Conservation (phyloP, 92 coral and sea anemone genomes). For the Epizoanthus stellaris region DNA sequence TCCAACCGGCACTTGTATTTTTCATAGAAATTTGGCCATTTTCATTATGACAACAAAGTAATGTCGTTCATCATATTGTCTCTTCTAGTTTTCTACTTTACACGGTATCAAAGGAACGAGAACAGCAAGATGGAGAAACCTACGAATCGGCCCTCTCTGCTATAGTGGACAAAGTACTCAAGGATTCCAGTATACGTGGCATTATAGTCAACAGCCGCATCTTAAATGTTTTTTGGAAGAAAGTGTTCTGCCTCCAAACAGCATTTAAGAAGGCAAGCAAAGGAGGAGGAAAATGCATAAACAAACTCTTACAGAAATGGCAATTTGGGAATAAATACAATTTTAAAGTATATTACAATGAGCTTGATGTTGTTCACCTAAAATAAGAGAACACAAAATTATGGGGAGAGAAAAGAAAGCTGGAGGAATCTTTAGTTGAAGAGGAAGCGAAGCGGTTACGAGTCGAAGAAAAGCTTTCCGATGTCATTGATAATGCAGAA, state of each 20-base stretch:
- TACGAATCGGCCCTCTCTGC: neutral
- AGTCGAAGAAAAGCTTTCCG: neutral
- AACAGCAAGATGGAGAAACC: neutral
- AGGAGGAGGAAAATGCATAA: conserved; percentile 6
- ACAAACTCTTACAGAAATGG: conserved; percentile 2
- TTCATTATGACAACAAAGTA: neutral
- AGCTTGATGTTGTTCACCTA: neutral
- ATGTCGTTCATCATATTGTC: neutral
- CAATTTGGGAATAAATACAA: conserved; percentile 13
- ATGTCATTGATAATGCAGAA: neutral
- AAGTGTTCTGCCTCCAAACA: neutral
- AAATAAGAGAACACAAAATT: neutral
- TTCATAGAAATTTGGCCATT: neutral
- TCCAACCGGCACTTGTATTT: too few species aligned
- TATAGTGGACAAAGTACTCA: conserved; percentile 35
- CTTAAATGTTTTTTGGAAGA: conserved; percentile 36
- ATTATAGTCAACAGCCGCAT: conserved; percentile 42
- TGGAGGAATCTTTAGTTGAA: neutral
- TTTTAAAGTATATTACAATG: conserved; percentile 5
- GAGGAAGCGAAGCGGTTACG: conserved; percentile 10
- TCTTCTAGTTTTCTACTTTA: neutral
- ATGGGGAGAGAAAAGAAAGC: neutral
- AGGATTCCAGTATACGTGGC: conserved; percentile 43
- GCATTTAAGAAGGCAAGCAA: conserved; percentile 8
- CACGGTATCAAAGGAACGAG: neutral